Evolutionary conservation across 2,113 vertebrate species (phyloP).

Genomic region (Meleagris gallopavo): DNA sequence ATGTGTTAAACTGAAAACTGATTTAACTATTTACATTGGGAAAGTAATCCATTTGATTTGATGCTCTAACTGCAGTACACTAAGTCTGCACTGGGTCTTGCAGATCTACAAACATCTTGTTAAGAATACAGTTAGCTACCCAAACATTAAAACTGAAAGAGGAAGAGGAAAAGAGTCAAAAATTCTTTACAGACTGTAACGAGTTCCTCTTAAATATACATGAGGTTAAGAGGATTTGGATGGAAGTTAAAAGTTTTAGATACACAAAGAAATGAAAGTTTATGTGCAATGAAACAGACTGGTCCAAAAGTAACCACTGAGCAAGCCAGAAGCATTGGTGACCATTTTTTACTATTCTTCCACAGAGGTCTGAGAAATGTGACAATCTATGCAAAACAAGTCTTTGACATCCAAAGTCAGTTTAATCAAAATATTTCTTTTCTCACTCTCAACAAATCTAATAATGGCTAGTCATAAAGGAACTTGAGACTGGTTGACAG

Average conservation of each 20-base stretch:
- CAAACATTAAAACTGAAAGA: background rate
- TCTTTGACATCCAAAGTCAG: background rate
- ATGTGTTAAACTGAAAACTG: background rate
- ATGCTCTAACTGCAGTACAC: background rate
- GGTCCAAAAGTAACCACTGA: background rate
- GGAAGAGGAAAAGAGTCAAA: background rate
- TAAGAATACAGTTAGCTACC: background rate
- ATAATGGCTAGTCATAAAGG: background rate
- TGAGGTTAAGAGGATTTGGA: background rate
- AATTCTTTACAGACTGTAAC: background rate
- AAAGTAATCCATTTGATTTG: constrained; percentile 4
- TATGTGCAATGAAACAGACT: background rate
- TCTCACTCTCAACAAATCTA: background rate
- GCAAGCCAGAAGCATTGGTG: background rate
- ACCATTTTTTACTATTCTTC: background rate
- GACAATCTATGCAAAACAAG: background rate
- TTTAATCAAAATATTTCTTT: background rate
- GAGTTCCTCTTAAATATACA: background rate
- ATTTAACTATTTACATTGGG: constrained; percentile 3
- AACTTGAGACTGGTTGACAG: background rate
- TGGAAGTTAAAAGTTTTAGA: background rate
- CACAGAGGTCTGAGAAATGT: background rate
- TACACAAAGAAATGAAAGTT: background rate
- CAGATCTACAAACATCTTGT: background rate
- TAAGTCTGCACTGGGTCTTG: background rate